Evolutionary conservation across 2,888 invertebrate genomes (phyloP).

Genomic region (Alsophila aescularia): DNA sequence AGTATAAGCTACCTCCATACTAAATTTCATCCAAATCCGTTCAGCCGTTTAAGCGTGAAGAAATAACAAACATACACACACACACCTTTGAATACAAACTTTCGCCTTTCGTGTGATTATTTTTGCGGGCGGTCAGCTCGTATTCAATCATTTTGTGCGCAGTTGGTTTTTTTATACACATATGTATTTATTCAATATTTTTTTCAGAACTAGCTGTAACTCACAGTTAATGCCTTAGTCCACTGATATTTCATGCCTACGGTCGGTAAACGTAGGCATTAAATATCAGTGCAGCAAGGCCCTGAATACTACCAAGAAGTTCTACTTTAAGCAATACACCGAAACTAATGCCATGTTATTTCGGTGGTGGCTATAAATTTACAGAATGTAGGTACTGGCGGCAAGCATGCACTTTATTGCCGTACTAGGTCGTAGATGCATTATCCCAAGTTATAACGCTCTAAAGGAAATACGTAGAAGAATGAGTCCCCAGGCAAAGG

Average conservation of each 20-base stretch:
- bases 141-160: too few relatives aligned
- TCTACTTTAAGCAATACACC: conserved; percentile 35
- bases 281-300: conserved; percentile 14
- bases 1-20: too few relatives aligned
- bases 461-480: conserved; percentile 57
- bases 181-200: too few relatives aligned
- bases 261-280: conserved; percentile 8
- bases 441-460: conserved; percentile 60
- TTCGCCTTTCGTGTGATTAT: too few relatives aligned
- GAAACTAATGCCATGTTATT: conserved; percentile 47
- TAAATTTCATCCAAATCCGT: too few relatives aligned
- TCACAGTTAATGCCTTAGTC: not conserved
- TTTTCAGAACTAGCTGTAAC: not conserved
- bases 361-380: conserved; percentile 52
- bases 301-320: conserved; percentile 29
- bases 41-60: too few relatives aligned
- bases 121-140: too few relatives aligned
- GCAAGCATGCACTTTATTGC: conserved; percentile 62
- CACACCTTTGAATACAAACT: too few relatives aligned
- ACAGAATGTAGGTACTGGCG: conserved; percentile 40
- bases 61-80: too few relatives aligned
- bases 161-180: too few relatives aligned
- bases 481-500: conserved; percentile 66
- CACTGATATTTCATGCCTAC: too few relatives aligned
- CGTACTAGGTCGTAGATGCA: conserved; percentile 53